Percentiles rank a stretch among this genome's conserved stretches.
Evolutionary conservation across 2,888 invertebrate genomes (phyloP).

Genomic region (Melitaea athalia): DNA sequence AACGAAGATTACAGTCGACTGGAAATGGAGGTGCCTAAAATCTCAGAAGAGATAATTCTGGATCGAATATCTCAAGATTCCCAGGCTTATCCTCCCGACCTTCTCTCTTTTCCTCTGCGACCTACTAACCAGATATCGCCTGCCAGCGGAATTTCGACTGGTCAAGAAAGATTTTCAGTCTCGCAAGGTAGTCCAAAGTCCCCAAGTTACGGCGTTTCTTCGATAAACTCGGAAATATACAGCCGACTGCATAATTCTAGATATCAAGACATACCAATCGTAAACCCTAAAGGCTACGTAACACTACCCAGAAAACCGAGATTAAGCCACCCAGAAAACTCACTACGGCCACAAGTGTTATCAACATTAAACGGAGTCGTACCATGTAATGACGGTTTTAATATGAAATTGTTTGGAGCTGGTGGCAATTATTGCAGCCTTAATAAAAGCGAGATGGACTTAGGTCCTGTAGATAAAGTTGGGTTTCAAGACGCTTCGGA

Average conservation of each 20-base stretch:
- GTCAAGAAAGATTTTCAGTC: slow-evolving; percentile 41
- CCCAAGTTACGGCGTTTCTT: slow-evolving; percentile 62
- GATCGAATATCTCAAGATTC: slow-evolving; percentile 74
- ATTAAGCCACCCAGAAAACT: slow-evolving; percentile 83
- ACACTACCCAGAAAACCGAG: slow-evolving; percentile 92
- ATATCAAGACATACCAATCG: slow-evolving; percentile 80
- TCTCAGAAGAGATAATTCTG: slow-evolving; percentile 76
- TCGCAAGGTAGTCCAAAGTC: slow-evolving; percentile 68
- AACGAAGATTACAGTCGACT: slow-evolving; percentile 85
- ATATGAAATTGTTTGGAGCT: slow-evolving; percentile 91
- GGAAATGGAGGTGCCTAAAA: slow-evolving; percentile 81
- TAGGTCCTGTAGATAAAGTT: slow-evolving; percentile 78
- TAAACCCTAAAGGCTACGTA: slow-evolving; percentile 89
- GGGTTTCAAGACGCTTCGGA: slow-evolving; percentile 75
- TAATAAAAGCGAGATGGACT: slow-evolving; percentile 86
- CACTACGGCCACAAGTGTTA: slow-evolving; percentile 71
- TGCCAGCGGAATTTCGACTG: slow-evolving; percentile 55
- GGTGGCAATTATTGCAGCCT: slow-evolving; percentile 89
- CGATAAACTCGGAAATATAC: slow-evolving; percentile 59
- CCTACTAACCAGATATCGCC: slow-evolving; percentile 78
- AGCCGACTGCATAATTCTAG: slow-evolving; percentile 84
- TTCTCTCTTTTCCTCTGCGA: slow-evolving; percentile 88
- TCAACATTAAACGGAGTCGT: slow-evolving; percentile 75
- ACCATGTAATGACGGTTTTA: slow-evolving; percentile 89
- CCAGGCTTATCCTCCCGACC: slow-evolving; percentile 89